Evolutionary conservation across 1,140 invertebrate species (phyloP), one percentile per base, ranked within the genome.

Genomic region (Theocolax elegans): DNA sequence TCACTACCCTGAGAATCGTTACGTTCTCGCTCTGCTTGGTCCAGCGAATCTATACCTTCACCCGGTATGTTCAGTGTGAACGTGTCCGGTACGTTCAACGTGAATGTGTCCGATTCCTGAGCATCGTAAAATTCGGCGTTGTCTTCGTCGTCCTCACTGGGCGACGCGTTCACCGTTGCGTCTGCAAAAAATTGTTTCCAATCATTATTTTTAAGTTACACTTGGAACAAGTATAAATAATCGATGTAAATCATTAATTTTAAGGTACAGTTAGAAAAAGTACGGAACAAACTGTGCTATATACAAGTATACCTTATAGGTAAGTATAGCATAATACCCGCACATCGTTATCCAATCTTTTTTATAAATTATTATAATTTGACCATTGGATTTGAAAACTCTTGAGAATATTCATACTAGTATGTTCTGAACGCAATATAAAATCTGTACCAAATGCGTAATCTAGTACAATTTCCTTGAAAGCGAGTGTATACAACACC

Each of bases 101-200:
- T 91, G 81, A 92, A 92, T n/a, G 90, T 89, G 72, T 85, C 90
- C 49, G 91, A 90, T 77, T 93, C 92, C 83, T 93, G 88, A 2
- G 96, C 96, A 87, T 98, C 96, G 81, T 94, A 97, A 86, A 97
- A 99, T 76, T 96, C 94, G 9, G 77, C 84, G 83, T 91, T 91
- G 71, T 98, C 96, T 62, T 97, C 96, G 80, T 97, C 95, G 81
- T 94, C 94, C 64, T 93, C 92, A 46, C 85, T 89, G 80, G 87
- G 93, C 78, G 89, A 91, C 83, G 85, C 83, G 81, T 84, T 87
- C 15, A 83, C 81, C 54, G 77, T 74, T 66, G 82, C 78, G 80
- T 85, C 84, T 86, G 46, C 23, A 59, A 65, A 29, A 69, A 74
- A 74, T 58, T 17, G 42, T 66, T 65, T 19, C 19, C 19, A 19